Evolutionary conservation across 2,797 vertebrate genomes (phyloP).

Genomic region (Sarcoramphus papa): DNA sequence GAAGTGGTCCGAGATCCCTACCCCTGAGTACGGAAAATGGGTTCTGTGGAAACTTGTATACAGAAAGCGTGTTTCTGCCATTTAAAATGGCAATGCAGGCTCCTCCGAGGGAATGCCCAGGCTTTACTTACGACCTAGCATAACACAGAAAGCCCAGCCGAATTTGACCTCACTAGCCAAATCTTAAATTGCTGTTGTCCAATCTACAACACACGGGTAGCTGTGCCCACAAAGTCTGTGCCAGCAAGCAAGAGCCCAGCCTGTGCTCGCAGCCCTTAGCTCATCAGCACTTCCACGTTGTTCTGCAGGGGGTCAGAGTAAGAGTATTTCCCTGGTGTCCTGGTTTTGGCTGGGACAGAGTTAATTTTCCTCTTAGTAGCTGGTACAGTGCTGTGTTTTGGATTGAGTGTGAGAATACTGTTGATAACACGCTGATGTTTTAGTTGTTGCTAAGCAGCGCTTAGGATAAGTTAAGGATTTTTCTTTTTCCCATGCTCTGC

Average conservation of each 20-base stretch:
- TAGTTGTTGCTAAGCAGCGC: too few relatives aligned
- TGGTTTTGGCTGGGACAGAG: too few relatives aligned
- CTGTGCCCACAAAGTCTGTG: not conserved
- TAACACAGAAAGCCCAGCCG: not conserved
- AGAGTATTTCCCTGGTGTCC: not conserved
- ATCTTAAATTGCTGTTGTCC: not conserved
- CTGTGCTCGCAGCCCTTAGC: not conserved
- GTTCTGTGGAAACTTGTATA: accelerated
- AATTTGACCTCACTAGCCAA: not conserved
- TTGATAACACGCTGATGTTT: too few relatives aligned
- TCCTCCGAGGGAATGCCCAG: not conserved
- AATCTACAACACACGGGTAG: accelerated
- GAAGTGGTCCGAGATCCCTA: too few relatives aligned
- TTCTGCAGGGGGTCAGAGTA: not conserved
- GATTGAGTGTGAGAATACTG: too few relatives aligned
- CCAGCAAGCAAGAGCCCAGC: not conserved
- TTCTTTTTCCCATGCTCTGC: too few relatives aligned
- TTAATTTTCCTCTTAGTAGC: too few relatives aligned
- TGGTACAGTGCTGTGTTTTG: too few relatives aligned
- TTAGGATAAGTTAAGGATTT: too few relatives aligned
- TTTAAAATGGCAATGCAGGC: not conserved
- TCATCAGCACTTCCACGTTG: not conserved
- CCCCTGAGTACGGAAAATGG: too few relatives aligned
- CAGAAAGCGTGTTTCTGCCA: not conserved
- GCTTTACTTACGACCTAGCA: not conserved